Evolutionary conservation across 2,888 invertebrate genomes (phyloP), one percentile per base, ranked within the genome.

Genomic region (Lepeophtheirus nordmannii): DNA sequence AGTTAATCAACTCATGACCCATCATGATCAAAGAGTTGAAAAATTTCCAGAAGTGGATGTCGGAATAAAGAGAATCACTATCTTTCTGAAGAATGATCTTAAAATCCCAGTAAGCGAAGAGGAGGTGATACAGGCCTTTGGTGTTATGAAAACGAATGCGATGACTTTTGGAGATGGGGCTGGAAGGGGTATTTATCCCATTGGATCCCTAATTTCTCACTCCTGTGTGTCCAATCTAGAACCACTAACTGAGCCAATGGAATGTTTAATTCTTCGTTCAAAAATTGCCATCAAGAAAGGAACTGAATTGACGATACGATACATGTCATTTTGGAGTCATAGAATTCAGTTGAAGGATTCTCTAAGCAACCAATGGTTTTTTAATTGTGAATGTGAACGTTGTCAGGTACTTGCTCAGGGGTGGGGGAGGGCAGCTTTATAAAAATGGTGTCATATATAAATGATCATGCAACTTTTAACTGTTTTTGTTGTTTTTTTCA

Each of bases 281-380:
- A 41, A 63, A 63, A 20, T 30, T 1, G 10, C 10, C 14, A 63
- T 63, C 30, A 38, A 46, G 30, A 23, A 41, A 10, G 63, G 63
- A 41, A 53, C 41, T 20, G 63, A 63, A 56, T 56, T 63, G 63
- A 63, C 63, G n/a, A 63, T 63, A 56, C 41, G 63, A 46, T 63
- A 63, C 37, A 63, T 63, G 20, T 46, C 53, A 2, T 46, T 46
- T 46, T 46, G 53, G 53, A 46, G 53, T 46, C 53, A 46, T 17
- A 46, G 53, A 46, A 14, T 8, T n/a, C 53, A 14, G n/a, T 17
- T 46, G 53, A 46, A 17, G 53, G 53, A 37, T 12, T n/a, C 37
- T 22, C 37, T 61, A 5, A n/a, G 10, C 5, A n/a, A 39, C 22
- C 61, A 61, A 61, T 61, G 61, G 61, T 61, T 30, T 20, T 61